Conservation (phyloP, 2,113 vertebrate genomes). For the Microcebus griseorufus region DNA sequence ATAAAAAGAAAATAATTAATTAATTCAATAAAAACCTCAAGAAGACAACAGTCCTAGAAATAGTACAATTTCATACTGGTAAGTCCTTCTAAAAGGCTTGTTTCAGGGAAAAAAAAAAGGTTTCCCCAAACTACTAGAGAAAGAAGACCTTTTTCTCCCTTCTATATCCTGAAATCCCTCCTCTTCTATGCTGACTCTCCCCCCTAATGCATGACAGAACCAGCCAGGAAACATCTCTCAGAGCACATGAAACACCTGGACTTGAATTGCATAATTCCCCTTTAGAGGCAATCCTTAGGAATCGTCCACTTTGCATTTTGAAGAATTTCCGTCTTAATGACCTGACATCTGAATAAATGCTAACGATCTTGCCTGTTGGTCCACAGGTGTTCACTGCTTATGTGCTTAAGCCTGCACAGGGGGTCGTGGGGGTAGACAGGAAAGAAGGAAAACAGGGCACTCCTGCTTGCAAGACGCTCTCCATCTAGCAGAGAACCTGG, state of each 20-base stretch:
- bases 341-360: background rate
- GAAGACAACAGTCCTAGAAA: constrained; percentile 8
- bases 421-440: background rate
- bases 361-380: background rate
- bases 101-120: background rate
- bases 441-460: background rate
- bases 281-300: background rate
- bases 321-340: constrained; percentile 6
- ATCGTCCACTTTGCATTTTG: background rate
- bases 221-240: background rate
- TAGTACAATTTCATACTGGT: background rate
- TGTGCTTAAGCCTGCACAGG: background rate
- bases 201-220: background rate
- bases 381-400: background rate
- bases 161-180: background rate
- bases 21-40: background rate
- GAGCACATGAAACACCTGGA: background rate
- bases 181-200: background rate
- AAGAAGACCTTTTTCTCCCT: background rate
- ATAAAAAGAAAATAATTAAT: too few species aligned
- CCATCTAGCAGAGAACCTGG: background rate
- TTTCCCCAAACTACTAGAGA: constrained; percentile 7
- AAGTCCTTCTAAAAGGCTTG: background rate
- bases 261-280: background rate
- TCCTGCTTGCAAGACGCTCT: background rate